A percentile compares a stretch with the other conserved stretches of the same genome.
Conservation (phyloP, 1,140 invertebrate species). For the Metopolophium dirhodum region DNA sequence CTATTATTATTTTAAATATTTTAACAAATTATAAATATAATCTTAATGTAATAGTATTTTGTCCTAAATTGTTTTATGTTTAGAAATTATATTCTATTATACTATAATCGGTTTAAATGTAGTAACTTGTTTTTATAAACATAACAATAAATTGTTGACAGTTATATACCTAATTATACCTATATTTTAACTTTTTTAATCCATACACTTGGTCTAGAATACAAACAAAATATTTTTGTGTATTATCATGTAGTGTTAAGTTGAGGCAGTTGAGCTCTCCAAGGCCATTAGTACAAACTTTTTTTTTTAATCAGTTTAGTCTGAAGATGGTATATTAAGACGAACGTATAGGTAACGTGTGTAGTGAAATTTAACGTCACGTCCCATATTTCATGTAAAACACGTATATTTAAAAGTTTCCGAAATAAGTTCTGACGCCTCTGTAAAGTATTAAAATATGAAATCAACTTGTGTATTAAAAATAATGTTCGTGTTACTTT, state of each 20-base stretch:
- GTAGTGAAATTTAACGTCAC: slow-evolving; percentile 17
- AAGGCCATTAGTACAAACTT: not conserved
- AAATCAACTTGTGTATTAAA: not conserved
- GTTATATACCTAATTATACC: not conserved
- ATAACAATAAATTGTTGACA: not conserved
- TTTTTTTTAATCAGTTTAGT: not conserved
- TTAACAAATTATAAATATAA: not conserved
- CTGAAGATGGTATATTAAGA: not conserved
- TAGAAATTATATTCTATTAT: not conserved
- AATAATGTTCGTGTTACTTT: not conserved
- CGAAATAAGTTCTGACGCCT: not conserved
- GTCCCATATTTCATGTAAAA: slow-evolving; percentile 37
- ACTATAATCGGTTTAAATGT: not conserved
- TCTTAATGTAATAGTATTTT: not conserved
- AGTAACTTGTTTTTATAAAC: not conserved
- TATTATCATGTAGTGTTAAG: not conserved
- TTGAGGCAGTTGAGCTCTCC: not conserved
- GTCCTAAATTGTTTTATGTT: not conserved
- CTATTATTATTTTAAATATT: not conserved
- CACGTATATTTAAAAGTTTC: slow-evolving; percentile 30
- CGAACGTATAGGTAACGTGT: not conserved
- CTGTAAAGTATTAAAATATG: not conserved
- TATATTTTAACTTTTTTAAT: not conserved
- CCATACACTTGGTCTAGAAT: not conserved
- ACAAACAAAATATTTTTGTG: not conserved